Evolutionary conservation across 2,888 invertebrate genomes (phyloP).

Genomic region (Polydrusus cervinus): DNA sequence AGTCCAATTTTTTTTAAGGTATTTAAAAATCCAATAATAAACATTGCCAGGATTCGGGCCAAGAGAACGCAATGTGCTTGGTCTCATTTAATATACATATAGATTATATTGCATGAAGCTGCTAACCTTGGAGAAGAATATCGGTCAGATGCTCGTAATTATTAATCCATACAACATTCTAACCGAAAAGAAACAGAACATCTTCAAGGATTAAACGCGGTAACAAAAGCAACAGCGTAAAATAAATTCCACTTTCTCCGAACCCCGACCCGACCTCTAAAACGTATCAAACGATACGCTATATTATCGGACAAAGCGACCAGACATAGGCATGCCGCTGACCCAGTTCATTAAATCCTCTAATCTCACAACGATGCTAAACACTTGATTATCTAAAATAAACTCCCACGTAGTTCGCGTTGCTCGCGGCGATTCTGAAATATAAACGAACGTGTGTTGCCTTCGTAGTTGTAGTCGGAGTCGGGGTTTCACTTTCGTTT

Average conservation of each 20-base stretch:
- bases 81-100: too few relatives aligned
- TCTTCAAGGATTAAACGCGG: background rate
- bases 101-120: too few relatives aligned
- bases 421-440: constrained; percentile 25
- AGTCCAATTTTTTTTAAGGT: too few relatives aligned
- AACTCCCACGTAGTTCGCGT: constrained; percentile 40
- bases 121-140: too few relatives aligned
- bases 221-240: constrained; percentile 7
- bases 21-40: too few relatives aligned
- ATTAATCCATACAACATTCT: background rate
- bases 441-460: constrained; percentile 10
- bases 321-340: constrained; percentile 48
- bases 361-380: constrained; percentile 45
- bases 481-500: constrained; percentile 27
- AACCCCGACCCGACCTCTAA: constrained; percentile 3
- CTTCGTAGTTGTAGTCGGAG: background rate
- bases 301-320: constrained; percentile 35
- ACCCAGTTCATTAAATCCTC: constrained; percentile 48
- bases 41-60: too few relatives aligned
- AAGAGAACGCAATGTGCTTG: too few relatives aligned
- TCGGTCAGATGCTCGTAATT: too few relatives aligned
- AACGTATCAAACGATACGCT: constrained; percentile 18
- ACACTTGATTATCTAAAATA: constrained; percentile 50
- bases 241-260: constrained; percentile 30
- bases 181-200: background rate